Evolutionary conservation across 92 coral and sea anemone species (phyloP), one percentile per base, ranked within the genome.

Genomic region (Heliopora coerulea): DNA sequence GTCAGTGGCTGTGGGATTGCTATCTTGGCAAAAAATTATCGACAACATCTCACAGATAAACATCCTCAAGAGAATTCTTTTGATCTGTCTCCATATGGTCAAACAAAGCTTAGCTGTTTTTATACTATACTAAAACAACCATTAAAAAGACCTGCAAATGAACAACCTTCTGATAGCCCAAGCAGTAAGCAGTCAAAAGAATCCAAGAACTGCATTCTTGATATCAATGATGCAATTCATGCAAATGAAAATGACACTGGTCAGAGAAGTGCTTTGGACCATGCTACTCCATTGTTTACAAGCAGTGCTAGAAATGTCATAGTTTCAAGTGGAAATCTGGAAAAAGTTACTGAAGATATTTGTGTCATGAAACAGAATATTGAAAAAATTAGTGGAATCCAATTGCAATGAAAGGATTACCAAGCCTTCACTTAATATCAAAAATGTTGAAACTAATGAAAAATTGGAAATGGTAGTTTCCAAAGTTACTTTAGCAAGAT

Each of bases 401-500:
- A 60, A 60, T 31, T 35, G 8, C 26, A 60, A 13, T 13, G 30
- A 31, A 25, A 60, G 21, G 2, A 27, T 39, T 11, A 60, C 39
- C n/a, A 52, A 18, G 6, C 17, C 66, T 11, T 27, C 17, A 27
- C 14, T 39, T 60, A 20, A 25, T n/a, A n/a, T n/a, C n/a, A n/a
- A n/a, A n/a, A n/a, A n/a, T 31, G 42, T 60, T 7, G 8, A 15
- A 35, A 31, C 30, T 35, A 31, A 27, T 31, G 66, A 60, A 28
- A 29, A 60, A 26, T 3, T 60, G 6, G 66, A 60, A 60, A 60
- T 60, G 9, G 26, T 60, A 40, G 17, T 60, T 28, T 35, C 66
- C 30, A 60, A 60, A 25, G 66, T 25, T 35, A 60, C 66, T 60
- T 60, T 29, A 31, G 66, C 66, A 60, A 60, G 66, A 40, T 60